Percentiles rank a stretch among this genome's conserved stretches.
These are phyloP conservation scores for Zaprionus inermis DNA, from an alignment of 1,140 invertebrate species.

Conservation along the genomic window DNA sequence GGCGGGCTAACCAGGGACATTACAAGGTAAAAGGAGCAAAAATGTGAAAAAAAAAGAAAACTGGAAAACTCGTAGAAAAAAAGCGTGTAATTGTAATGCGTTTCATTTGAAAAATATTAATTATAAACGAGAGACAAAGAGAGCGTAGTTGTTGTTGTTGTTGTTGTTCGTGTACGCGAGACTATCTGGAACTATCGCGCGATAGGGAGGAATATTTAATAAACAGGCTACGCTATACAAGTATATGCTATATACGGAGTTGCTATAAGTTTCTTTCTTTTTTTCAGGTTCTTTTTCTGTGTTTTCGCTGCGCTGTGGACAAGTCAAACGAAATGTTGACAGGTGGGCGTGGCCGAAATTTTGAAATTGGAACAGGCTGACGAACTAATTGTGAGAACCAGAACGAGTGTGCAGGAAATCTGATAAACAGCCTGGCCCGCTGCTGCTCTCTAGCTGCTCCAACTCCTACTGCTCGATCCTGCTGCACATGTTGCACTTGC, in stretches of 20 bases:
- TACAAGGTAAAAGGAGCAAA: slow-evolving; percentile 33
- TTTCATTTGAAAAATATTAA: slow-evolving; percentile 78
- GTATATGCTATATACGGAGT: neutral
- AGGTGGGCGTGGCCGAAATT: slow-evolving; percentile 55
- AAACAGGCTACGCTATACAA: neutral
- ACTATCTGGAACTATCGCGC: slow-evolving; percentile 20
- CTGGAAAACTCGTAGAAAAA: slow-evolving; percentile 13
- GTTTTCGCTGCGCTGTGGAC: slow-evolving; percentile 16
- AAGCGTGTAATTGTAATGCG: slow-evolving; percentile 64
- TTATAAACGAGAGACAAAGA: slow-evolving; percentile 57
- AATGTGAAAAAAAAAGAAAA: neutral
- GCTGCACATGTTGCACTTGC: slow-evolving; percentile 53
- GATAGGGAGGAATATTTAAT: slow-evolving; percentile 56
- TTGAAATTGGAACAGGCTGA: slow-evolving; percentile 46
- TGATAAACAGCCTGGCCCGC: slow-evolving; percentile 35
- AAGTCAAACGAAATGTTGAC: slow-evolving; percentile 67
- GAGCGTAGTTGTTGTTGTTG: neutral
- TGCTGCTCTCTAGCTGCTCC: too few species aligned
- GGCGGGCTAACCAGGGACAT: slow-evolving; percentile 8
- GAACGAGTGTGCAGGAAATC: slow-evolving; percentile 48
- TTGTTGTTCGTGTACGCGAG: slow-evolving; percentile 8
- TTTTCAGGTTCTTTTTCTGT: slow-evolving; percentile 17
- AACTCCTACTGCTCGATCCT: neutral
- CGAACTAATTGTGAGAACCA: slow-evolving; percentile 57
- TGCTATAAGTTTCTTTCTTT: slow-evolving; percentile 16